Evolutionary conservation across 2,888 invertebrate genomes (phyloP), one percentile per base, ranked within the genome.

Genomic region (Phymatocera aterrima): DNA sequence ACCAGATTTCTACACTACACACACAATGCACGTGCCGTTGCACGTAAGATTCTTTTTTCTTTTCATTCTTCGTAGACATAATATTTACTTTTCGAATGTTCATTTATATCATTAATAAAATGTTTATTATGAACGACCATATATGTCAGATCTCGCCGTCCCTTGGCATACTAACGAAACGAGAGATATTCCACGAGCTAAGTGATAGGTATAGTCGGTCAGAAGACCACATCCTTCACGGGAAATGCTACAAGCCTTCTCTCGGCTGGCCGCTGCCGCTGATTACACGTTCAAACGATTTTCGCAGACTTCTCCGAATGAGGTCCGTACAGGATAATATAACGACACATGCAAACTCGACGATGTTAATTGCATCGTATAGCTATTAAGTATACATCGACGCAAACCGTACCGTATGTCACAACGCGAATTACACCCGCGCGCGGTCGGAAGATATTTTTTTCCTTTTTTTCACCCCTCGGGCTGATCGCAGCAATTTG

Each of bases 151-250:
- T 51, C 51, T 72, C 51, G 51, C 37, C 18, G 72, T 72, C 34
- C 12, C 21, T 72, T 72, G 31, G 18, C 51, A 72, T 18, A 72
- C 10, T 34, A 34, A 72, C 51, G 8, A 72, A 31, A 51, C 21
- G 51, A 72, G 48, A 48, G 1, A 51, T 72, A 43, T 51, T 48
- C 51, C n/a, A n/a, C n/a, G n/a, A n/a, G 12, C 34, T 34, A 51
- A 51, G 34, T 72, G 18, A 70, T 43, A 51, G 6, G 34, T 46
- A 68, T 51, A n/a, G 48, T 51, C 72, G 72, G 72, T 72, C 72
- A 51, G 4, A 72, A 48, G 51, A 72, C 72, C 72, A 72, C 72
- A 72, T 72, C 72, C 72, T 72, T 72, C 10, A n/a, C 31, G 51
- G 18, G 72, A 72, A 72, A 48, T 51, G 18, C 10, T 48, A 0